Base-by-base conservation (phyloP, 1,140 invertebrate species). In the Tetragonula clypearis region DNA sequence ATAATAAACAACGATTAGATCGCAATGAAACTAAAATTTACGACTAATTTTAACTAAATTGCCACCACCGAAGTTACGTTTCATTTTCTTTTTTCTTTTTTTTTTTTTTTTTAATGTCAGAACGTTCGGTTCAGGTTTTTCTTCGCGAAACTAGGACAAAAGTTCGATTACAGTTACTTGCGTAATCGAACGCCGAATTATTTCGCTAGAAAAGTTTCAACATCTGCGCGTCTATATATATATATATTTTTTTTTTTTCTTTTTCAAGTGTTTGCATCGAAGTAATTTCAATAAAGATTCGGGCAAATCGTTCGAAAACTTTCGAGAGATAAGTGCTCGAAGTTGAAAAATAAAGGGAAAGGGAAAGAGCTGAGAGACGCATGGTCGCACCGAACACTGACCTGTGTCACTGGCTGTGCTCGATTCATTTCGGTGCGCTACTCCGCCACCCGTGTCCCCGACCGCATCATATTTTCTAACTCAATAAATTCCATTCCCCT, bases 401-500 rank as follows among this genome's bases (percentile, higher is more conserved):
- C 81, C 79, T 78, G 55, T 66, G 58, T 86, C 76, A 89, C 87
- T 85, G 58, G 74, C 72, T 69, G 82, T 49, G 65, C 77, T 66
- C 56, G 79, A 35, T 60, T 65, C 75, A 73, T 66, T 79, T 60
- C 60, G 26, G 53, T 74, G 69, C 72, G 26, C 21, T 60, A 65
- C 56, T 30, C 35, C 12, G 30, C 35, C 17, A 58, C 23, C 49
- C 73, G 23, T 60, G 65, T 21, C 53, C 14, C 30, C 9, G 53
- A n/a, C 21, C 35, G 58, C 49, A 19, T 79, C 30, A n/a, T 41
- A 73, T 62, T 84, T 58, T 84, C 26, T 19, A 65, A 26, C 23
- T 21, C 41, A 35, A 60, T 19, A 60, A 79, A 72, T 72, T 23
- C 14, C 19, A 5, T 23, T 49, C 4, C 19, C 17, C 30, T 69